Evolutionary conservation across 1,140 invertebrate genomes (phyloP).

Genomic region (Antheraea mylitta): DNA sequence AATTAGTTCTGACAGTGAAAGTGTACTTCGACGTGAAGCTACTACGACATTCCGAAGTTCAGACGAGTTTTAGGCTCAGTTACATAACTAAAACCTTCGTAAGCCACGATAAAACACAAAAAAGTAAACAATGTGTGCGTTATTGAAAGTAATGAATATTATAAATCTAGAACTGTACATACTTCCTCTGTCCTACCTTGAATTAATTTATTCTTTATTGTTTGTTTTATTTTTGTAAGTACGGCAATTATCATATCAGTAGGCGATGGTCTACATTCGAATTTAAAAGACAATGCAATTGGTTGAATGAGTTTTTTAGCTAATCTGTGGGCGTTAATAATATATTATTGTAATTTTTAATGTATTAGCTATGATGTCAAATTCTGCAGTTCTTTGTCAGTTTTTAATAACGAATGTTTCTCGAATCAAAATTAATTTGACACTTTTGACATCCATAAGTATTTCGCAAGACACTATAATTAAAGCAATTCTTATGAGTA

Average conservation of each 20-base stretch:
- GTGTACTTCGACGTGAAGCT: not conserved
- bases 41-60: not conserved
- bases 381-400: too few species aligned
- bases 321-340: not conserved
- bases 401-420: too few species aligned
- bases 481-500: too few species aligned
- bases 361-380: too few species aligned
- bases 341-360: not conserved
- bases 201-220: not conserved
- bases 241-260: not conserved
- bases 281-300: not conserved
- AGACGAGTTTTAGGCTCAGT: not conserved
- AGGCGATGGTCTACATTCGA: not conserved
- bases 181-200: not conserved
- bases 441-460: too few species aligned
- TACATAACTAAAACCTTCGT: not conserved
- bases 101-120: not conserved
- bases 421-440: too few species aligned
- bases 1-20: not conserved
- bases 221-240: not conserved
- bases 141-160: conserved; percentile 1
- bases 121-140: not conserved
- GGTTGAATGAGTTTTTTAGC: not conserved
- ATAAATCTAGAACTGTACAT: not conserved
- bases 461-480: too few species aligned